phyloP scores from a whole-genome alignment of 1,140 invertebrate genomes.

The Cotesia chilonis region DNA sequence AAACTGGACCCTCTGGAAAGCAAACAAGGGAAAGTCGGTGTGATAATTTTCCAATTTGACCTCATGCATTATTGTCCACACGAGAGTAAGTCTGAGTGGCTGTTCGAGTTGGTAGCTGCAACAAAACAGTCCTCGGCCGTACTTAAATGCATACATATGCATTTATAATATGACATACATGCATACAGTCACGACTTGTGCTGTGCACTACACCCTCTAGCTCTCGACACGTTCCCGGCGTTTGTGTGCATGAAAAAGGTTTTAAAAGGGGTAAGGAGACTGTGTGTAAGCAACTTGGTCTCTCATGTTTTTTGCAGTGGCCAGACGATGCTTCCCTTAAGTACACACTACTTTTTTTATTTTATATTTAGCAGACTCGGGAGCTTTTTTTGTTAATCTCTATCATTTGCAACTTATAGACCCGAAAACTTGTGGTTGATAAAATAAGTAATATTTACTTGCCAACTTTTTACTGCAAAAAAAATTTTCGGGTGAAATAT shows the following conservation, averaged over 20 bases:
- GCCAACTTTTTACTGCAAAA: no score
- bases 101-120: not conserved
- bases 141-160: no score
- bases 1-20: not conserved
- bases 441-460: no score
- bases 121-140: no score
- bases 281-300: slow-evolving; percentile 45
- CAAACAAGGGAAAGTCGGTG: slow-evolving; percentile 49
- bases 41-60: slow-evolving; percentile 67
- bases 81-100: slow-evolving; percentile 16
- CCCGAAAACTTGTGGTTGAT: no score
- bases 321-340: slow-evolving; percentile 59
- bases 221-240: slow-evolving; percentile 8
- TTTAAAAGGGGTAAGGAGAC: not conserved
- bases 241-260: slow-evolving; percentile 5
- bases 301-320: slow-evolving; percentile 63
- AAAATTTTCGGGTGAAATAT: no score
- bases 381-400: not conserved
- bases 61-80: slow-evolving; percentile 59
- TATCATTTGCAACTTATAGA: slow-evolving; percentile 40
- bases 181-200: not conserved
- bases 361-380: slow-evolving; percentile 7
- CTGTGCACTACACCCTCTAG: not conserved
- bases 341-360: slow-evolving; percentile 19
- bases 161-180: not conserved